Evolutionary conservation across 2,888 invertebrate species (phyloP), one percentile per base, ranked within the genome.

Genomic region (Oscheius sp.): DNA sequence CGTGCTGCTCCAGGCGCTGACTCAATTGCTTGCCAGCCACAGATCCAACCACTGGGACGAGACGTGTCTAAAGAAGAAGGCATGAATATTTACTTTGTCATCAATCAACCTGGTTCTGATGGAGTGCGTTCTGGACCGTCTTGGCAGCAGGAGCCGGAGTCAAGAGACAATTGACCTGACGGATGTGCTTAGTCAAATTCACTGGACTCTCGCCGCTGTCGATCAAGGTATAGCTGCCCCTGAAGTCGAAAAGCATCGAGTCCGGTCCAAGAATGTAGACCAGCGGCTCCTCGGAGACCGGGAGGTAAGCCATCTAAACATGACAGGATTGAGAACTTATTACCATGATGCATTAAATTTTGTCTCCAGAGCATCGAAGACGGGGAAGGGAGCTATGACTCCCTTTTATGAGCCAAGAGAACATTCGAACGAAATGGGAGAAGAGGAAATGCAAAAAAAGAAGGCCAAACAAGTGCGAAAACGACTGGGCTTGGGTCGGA

Each of bases 241-340:
- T 37, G 59, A 68, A 74, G 33, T 74, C 74, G 35, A 74, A 51
- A 48, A 74, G 48, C 50, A 74, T 57, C 32, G 68, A 68, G 37
- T 68, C 74, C 32, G 71, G 71, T 29, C 71, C 71, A 50, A 72
- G 62, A 37, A 72, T 48, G 42, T 72, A 72, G 50, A 62, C 71
- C 33, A 60, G 35, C 13, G 71, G 71, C 51, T 72, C 71, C 51
- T 72, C 71, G 37, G 60, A 59, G 33, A 62, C 62, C 53, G 71
- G 71, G n/a, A 72, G 51, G 42, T 62, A 60, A 33, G 71, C 71
- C 71, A 72, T 72, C 62, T 59, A 47, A 72, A 70, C 9, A 21
- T 13, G n/a, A 11, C 55, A 33, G 9, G 3, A 42, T 42, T 1
- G 42, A 63, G 42, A 63, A 42, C n/a, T 37, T 7, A 21, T 21